Conservation (phyloP, 2,113 vertebrate species). For the Bettongia penicillata region DNA sequence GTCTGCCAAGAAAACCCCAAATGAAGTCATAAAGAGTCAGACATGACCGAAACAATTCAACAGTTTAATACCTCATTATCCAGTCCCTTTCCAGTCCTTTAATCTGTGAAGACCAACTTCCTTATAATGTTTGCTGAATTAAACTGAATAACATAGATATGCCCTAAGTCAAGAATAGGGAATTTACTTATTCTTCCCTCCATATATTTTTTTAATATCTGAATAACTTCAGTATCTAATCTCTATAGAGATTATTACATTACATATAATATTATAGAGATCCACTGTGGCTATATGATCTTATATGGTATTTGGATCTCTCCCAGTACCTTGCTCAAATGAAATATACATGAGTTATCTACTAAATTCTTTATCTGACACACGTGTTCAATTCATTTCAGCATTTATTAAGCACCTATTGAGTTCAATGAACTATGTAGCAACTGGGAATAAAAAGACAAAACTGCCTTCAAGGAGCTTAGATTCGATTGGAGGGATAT, state of each 20-base stretch:
- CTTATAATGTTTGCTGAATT: neutral
- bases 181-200: neutral
- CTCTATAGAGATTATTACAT: neutral
- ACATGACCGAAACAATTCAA: neutral
- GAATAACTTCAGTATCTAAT: neutral
- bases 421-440: neutral
- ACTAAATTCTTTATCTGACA: neutral
- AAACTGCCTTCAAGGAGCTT: neutral
- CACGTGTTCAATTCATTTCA: neutral
- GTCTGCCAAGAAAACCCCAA: neutral
- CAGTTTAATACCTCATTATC: neutral
- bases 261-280: neutral
- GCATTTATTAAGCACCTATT: neutral
- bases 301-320: neutral
- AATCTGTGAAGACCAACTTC: neutral
- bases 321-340: neutral
- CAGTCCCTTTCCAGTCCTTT: neutral
- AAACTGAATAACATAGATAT: neutral
- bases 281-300: neutral
- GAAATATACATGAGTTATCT: neutral
- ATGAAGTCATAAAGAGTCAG: neutral
- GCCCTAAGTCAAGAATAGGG: neutral
- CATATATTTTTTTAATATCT: neutral
- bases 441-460: neutral
- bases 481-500: neutral